These are phyloP conservation scores for Coenonympha glycerion DNA, from an alignment of 2,888 invertebrate species.

Conservation along the genomic window DNA sequence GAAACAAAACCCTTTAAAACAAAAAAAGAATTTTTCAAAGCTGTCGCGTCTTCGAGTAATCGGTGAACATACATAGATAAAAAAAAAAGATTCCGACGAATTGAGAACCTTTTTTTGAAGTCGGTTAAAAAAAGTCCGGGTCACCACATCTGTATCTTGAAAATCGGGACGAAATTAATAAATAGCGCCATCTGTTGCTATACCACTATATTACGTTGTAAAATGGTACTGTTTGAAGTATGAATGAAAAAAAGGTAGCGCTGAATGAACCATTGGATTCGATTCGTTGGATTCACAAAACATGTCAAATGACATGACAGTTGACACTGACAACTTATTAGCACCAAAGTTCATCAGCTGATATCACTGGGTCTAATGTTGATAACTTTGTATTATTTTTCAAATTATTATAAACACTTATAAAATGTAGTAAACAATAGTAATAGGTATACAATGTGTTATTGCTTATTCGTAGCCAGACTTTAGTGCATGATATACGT, in stretches of 20 bases:
- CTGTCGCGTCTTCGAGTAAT: too few species aligned
- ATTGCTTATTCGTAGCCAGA: slow-evolving; percentile 23
- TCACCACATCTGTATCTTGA: too few species aligned
- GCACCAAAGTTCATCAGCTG: slow-evolving; percentile 36
- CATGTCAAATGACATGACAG: too few species aligned
- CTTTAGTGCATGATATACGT: slow-evolving; percentile 20
- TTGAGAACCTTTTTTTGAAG: too few species aligned
- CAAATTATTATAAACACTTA: slow-evolving; percentile 27
- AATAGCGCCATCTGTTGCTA: neutral
- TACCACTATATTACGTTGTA: neutral
- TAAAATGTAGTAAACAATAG: slow-evolving; percentile 27
- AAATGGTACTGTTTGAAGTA: neutral
- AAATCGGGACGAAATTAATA: neutral
- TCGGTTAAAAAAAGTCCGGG: too few species aligned
- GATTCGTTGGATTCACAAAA: too few species aligned
- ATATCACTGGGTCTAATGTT: slow-evolving; percentile 31
- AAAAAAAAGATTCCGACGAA: too few species aligned
- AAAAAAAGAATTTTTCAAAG: too few species aligned
- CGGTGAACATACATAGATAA: too few species aligned
- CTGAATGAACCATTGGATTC: too few species aligned
- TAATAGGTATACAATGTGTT: too few species aligned
- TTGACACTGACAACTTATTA: slow-evolving; percentile 16
- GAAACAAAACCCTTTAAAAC: too few species aligned
- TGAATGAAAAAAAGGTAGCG: neutral
- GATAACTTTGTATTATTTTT: slow-evolving; percentile 24